Conservation (phyloP, 1,140 invertebrate species). For the Planococcus citri region DNA sequence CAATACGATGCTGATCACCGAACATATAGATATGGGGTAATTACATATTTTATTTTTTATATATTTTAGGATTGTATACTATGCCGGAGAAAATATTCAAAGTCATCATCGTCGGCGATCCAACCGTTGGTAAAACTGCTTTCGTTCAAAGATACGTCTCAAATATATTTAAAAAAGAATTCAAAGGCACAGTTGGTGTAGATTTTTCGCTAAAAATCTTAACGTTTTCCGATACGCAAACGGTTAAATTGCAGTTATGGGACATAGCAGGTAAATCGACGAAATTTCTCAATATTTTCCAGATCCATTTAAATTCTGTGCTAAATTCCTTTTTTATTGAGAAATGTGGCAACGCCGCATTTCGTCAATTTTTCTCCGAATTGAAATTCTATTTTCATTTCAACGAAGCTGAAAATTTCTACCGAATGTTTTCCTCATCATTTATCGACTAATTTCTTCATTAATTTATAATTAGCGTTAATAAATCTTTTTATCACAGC, state of each 20-base stretch:
- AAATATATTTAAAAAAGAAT: conserved; percentile 37
- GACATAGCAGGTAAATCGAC: conserved; percentile 41
- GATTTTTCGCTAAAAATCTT: conserved; percentile 49
- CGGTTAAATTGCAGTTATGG: conserved; percentile 46
- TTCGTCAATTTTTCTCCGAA: too few species aligned
- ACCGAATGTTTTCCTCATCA: too few species aligned
- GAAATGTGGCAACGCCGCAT: background rate
- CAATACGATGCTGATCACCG: background rate
- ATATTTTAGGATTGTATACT: conserved; percentile 13
- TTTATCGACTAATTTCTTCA: too few species aligned
- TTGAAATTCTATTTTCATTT: too few species aligned
- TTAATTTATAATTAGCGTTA: too few species aligned
- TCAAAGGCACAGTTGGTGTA: conserved; percentile 43
- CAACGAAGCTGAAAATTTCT: too few species aligned
- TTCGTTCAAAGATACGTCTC: conserved; percentile 41
- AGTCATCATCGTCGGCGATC: conserved; percentile 42
- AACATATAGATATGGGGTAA: too few species aligned
- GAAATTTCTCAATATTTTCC: background rate
- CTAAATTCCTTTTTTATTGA: background rate
- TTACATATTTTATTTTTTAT: background rate
- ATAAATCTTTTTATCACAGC: too few species aligned
- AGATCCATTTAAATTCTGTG: background rate
- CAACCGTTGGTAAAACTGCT: conserved; percentile 41
- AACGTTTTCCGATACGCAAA: conserved; percentile 41
- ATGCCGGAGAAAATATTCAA: conserved; percentile 38